phyloP scores from a whole-genome alignment of 2,113 vertebrate species.

The Indicator maculatus region DNA sequence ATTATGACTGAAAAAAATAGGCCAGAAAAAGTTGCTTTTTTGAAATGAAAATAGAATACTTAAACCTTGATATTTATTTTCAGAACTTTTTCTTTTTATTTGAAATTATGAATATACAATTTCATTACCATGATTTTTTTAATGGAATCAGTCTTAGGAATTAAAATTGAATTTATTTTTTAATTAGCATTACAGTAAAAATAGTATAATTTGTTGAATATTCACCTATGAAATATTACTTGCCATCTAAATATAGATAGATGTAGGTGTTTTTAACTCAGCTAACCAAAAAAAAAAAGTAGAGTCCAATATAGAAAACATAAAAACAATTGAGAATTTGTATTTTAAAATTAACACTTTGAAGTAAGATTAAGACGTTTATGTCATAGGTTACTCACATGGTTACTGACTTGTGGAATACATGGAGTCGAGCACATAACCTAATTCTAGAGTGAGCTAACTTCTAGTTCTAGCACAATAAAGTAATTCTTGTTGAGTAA shows the following conservation, averaged over 20 bases:
- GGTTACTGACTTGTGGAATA: neutral
- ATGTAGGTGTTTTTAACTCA: neutral
- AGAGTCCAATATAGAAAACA: neutral
- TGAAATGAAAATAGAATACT: neutral
- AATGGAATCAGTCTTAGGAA: neutral
- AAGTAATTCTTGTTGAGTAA: neutral
- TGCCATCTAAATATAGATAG: neutral
- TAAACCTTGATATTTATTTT: neutral
- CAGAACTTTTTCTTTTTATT: neutral
- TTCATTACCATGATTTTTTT: neutral
- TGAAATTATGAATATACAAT: neutral
- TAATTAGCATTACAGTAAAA: neutral
- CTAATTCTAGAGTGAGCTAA: neutral
- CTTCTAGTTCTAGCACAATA: neutral
- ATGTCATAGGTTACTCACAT: neutral
- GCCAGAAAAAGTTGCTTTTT: neutral
- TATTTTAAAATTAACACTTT: neutral
- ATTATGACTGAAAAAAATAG: neutral
- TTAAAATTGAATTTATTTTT: neutral
- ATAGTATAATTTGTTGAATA: neutral
- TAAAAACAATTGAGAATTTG: neutral
- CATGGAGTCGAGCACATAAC: too few species aligned
- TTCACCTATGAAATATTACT: neutral
- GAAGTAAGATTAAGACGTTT: neutral
- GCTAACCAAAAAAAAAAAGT: neutral